phyloP scores from a whole-genome alignment of 2,113 vertebrate species.

The Propithecus coquereli region DNA sequence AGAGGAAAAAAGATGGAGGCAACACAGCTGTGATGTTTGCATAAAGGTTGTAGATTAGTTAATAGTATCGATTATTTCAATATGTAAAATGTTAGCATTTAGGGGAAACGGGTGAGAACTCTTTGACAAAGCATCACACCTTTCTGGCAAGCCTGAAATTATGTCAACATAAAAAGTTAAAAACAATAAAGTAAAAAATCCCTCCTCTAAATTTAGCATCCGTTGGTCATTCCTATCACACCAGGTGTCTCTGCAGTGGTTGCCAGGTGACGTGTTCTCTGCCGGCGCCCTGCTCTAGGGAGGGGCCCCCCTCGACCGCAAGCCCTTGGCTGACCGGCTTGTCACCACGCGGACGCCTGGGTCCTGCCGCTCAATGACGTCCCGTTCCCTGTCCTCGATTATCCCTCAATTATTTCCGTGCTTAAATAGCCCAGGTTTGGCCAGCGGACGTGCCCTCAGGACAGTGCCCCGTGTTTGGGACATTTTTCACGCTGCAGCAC shows the following conservation, averaged over 20 bases:
- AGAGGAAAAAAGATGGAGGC: too few species aligned
- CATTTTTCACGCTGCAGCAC: accelerated
- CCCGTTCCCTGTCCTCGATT: too few species aligned
- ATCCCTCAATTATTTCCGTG: too few species aligned
- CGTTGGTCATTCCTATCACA: accelerated
- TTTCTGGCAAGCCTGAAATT: neutral
- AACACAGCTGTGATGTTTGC: too few species aligned
- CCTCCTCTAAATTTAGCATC: neutral
- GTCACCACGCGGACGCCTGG: too few species aligned
- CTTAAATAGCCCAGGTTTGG: too few species aligned
- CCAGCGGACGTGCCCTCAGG: neutral
- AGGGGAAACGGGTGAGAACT: neutral
- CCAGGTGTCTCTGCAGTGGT: neutral
- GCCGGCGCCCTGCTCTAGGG: too few species aligned
- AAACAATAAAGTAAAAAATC: neutral
- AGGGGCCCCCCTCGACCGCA: too few species aligned
- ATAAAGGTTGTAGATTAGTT: neutral
- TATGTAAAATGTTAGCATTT: neutral
- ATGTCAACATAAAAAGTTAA: neutral
- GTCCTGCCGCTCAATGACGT: too few species aligned
- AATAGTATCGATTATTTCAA: neutral
- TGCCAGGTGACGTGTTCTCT: neutral
- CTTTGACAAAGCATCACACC: neutral
- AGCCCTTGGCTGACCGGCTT: too few species aligned
- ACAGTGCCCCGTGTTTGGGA: accelerated